Percentiles rank a stretch among this genome's conserved stretches.
phyloP scores from a whole-genome alignment of 2,888 invertebrate species.

The Ferdinandea cuprea region DNA sequence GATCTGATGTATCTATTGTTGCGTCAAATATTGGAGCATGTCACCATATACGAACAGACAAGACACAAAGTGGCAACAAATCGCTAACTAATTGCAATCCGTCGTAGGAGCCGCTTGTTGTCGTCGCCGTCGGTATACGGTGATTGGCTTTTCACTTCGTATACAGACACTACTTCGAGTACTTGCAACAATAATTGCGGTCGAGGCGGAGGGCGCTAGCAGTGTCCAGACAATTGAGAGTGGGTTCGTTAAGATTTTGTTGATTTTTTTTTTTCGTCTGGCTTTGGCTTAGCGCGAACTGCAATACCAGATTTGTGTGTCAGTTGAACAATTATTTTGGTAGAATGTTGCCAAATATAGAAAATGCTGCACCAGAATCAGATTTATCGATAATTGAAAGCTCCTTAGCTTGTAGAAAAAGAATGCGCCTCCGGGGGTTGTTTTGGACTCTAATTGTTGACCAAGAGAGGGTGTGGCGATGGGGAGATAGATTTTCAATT shows the following conservation, averaged over 20 bases:
- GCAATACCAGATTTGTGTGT: background rate
- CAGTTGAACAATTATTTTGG: conserved; percentile 19
- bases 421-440: background rate
- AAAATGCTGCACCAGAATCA: conserved; percentile 50
- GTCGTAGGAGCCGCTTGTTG: conserved; percentile 27
- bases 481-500: conserved; percentile 70
- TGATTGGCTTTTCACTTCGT: conserved; percentile 43
- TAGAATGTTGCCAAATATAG: conserved; percentile 62
- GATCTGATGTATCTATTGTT: background rate
- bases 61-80: conserved; percentile 38
- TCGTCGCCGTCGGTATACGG: conserved; percentile 20
- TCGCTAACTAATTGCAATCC: conserved; percentile 55
- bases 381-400: conserved; percentile 61
- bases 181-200: conserved; percentile 40
- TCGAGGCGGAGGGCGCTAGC: conserved; percentile 18
- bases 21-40: conserved; percentile 38
- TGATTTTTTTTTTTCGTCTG: background rate
- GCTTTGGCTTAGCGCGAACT: background rate
- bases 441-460: conserved; percentile 52
- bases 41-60: conserved; percentile 2
- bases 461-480: conserved; percentile 58
- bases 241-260: too few relatives aligned
- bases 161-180: background rate
- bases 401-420: conserved; percentile 15
- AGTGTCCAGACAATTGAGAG: background rate